Conservation (phyloP, 2,113 vertebrate genomes). For the Bujurquina vittata region DNA sequence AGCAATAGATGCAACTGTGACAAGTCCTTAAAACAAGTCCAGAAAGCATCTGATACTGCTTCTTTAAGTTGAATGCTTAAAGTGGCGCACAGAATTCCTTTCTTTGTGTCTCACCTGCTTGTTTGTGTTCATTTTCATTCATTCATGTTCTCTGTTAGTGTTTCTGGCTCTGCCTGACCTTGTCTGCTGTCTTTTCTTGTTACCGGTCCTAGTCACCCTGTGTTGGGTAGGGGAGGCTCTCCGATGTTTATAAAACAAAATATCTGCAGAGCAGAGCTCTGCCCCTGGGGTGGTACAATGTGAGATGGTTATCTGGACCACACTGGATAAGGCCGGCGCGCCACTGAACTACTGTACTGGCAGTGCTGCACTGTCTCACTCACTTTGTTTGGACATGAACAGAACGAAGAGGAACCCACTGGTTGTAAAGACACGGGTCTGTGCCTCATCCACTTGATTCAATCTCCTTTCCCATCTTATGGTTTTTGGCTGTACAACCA, state of each 20-base stretch:
- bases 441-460: neutral
- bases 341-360: constrained; percentile 53
- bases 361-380: constrained; percentile 70
- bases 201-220: neutral
- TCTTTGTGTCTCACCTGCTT: neutral
- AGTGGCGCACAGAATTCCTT: neutral
- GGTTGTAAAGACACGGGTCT: constrained; percentile 54
- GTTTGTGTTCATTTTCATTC: constrained; percentile 14
- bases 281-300: constrained; percentile 58
- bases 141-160: constrained; percentile 22
- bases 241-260: constrained; percentile 67
- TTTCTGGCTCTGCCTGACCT: neutral
- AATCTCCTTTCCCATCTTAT: constrained; percentile 34
- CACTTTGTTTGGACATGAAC: constrained; percentile 75
- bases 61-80: neutral
- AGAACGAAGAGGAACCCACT: constrained; percentile 60
- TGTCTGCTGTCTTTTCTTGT: constrained; percentile 14
- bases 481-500: neutral
- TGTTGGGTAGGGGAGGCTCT: constrained; percentile 17
- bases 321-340: constrained; percentile 58
- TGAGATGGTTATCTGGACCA: constrained; percentile 73
- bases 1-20: neutral
- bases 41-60: neutral
- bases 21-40: neutral
- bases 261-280: constrained; percentile 54